Evolutionary conservation across 2,888 invertebrate species (phyloP).

Genomic region (Prenolepis imparis): DNA sequence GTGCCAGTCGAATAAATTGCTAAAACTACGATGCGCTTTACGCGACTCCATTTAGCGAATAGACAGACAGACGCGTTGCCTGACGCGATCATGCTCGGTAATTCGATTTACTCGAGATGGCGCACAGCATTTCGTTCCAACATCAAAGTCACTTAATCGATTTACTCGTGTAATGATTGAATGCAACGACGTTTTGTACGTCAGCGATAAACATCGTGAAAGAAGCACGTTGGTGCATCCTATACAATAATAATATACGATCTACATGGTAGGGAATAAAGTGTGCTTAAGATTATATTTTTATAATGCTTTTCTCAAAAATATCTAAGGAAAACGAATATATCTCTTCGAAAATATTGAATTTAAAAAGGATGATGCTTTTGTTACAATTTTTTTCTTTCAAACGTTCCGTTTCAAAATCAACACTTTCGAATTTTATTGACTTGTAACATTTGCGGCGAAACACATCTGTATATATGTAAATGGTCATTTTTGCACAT

Average conservation of each 20-base stretch:
- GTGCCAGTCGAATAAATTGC: constrained; percentile 67
- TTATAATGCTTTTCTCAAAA: not conserved
- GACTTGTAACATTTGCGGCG: not conserved
- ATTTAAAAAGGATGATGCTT: not conserved
- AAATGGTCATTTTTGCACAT: not conserved
- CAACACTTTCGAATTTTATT: not conserved
- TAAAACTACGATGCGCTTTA: constrained; percentile 31
- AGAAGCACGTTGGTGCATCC: too few relatives aligned
- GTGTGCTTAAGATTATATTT: not conserved
- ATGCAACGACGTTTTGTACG: not conserved
- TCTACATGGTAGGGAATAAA: not conserved
- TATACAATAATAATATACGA: not conserved
- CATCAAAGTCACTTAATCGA: constrained; percentile 40
- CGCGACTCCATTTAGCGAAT: constrained; percentile 33
- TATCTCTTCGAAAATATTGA: not conserved
- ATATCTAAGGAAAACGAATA: not conserved
- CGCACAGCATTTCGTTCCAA: constrained; percentile 3
- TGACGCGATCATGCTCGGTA: constrained; percentile 27
- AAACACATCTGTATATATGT: too few relatives aligned
- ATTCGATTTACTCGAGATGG: constrained; percentile 53
- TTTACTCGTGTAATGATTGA: constrained; percentile 7
- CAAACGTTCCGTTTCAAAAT: not conserved
- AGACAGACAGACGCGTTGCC: constrained; percentile 37
- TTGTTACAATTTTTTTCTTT: not conserved
- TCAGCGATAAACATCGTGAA: constrained; percentile 21